Evolutionary conservation across 2,888 invertebrate genomes (phyloP).

Genomic region (Epinotia nisella): DNA sequence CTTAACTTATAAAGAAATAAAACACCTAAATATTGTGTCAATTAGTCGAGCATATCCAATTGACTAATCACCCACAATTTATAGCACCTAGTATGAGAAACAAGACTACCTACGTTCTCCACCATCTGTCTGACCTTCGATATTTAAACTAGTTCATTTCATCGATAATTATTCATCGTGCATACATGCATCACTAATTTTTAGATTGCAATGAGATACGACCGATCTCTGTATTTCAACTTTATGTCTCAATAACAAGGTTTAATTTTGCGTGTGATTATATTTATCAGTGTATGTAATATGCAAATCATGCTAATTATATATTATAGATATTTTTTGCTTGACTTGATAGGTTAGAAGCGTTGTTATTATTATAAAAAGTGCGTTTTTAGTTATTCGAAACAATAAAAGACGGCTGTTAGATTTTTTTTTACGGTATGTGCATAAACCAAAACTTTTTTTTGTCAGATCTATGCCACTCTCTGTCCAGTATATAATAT

Average conservation of each 20-base stretch:
- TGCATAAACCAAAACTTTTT: too few species aligned
- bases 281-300: slow-evolving; percentile 23
- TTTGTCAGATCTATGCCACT: too few species aligned
- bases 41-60: slow-evolving; percentile 19
- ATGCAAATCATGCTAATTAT: slow-evolving; percentile 40
- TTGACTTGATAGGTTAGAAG: slow-evolving; percentile 43
- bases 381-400: slow-evolving; percentile 1
- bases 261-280: slow-evolving; percentile 4
- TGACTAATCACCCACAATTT: slow-evolving; percentile 26
- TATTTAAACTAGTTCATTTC: slow-evolving; percentile 50
- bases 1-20: too few species aligned
- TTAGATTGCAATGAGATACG: slow-evolving; percentile 47
- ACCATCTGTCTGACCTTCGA: slow-evolving; percentile 42
- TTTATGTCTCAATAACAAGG: slow-evolving; percentile 7
- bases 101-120: background rate
- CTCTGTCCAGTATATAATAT: too few species aligned
- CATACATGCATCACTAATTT: slow-evolving; percentile 57
- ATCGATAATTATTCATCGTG: slow-evolving; percentile 56
- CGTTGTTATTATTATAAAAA: slow-evolving; percentile 46
- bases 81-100: slow-evolving; percentile 20
- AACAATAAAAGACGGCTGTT: slow-evolving; percentile 1
- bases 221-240: background rate
- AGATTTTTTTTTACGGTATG: background rate
- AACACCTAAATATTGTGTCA: slow-evolving; percentile 7
- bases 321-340: slow-evolving; percentile 34